Conservation (phyloP, 1,140 invertebrate genomes). For the Trichogramma pretiosum region DNA sequence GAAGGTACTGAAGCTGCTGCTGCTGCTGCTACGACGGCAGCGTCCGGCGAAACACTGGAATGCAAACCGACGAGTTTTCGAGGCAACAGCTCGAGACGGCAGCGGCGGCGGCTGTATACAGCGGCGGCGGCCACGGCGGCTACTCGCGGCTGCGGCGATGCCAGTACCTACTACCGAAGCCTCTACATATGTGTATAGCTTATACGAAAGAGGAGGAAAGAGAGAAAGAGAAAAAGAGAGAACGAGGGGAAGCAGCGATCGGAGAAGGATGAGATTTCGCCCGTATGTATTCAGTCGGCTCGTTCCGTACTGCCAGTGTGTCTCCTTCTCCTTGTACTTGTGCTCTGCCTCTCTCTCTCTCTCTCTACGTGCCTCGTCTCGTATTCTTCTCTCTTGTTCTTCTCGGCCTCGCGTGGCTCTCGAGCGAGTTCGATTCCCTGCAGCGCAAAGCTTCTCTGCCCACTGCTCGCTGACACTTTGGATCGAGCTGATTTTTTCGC, state of each 20-base stretch:
- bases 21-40: neutral
- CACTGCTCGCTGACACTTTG: too few species aligned
- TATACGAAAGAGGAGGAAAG: constrained; percentile 1
- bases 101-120: constrained; percentile 14
- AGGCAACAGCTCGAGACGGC: constrained; percentile 16
- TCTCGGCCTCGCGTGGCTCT: too few species aligned
- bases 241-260: neutral
- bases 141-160: neutral
- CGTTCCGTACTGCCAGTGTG: neutral
- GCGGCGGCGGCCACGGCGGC: neutral
- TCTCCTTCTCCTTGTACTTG: too few species aligned
- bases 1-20: too few species aligned
- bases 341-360: neutral
- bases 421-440: too few species aligned
- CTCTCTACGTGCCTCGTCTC: neutral
- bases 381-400: too few species aligned
- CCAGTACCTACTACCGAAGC: too few species aligned
- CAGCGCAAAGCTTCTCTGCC: too few species aligned
- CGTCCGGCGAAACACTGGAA: constrained; percentile 27
- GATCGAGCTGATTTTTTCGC: too few species aligned
- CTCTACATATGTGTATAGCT: neutral
- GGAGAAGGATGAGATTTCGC: too few species aligned
- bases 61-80: constrained; percentile 29
- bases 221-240: constrained; percentile 1
- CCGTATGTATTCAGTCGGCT: neutral